phyloP scores from a whole-genome alignment of 2,113 vertebrate species.

The Gracilinanus agilis region DNA sequence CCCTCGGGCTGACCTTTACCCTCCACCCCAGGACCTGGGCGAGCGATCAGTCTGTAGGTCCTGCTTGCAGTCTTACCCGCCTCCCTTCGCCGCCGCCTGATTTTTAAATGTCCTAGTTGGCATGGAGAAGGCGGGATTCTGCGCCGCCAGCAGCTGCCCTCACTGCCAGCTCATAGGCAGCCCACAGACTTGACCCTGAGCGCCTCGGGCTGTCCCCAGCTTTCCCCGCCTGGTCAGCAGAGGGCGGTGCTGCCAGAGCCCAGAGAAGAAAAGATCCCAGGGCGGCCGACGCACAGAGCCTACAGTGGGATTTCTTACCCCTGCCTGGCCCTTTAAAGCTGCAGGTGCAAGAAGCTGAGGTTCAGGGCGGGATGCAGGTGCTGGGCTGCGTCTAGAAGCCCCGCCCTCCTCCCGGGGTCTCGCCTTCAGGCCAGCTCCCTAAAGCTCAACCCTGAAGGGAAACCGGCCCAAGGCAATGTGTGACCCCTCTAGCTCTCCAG shows the following conservation, averaged over 20 bases:
- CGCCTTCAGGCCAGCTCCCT: background rate
- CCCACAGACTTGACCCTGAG: background rate
- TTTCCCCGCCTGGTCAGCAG: background rate
- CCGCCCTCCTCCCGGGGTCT: constrained; percentile 21
- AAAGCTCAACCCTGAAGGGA: rapidly evolving
- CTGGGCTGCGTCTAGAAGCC: constrained; percentile 19
- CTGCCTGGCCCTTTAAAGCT: background rate
- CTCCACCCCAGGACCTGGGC: background rate
- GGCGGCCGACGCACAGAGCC: background rate
- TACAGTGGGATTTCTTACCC: rapidly evolving
- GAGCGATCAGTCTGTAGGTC: background rate
- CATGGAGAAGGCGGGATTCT: background rate
- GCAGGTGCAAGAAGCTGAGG: background rate
- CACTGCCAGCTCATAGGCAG: background rate
- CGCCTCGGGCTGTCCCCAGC: background rate
- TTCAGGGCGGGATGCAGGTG: constrained; percentile 13
- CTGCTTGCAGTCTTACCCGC: background rate
- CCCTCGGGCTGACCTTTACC: background rate
- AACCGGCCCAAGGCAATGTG: rapidly evolving
- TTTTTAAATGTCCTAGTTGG: background rate
- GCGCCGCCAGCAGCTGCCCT: too few species aligned
- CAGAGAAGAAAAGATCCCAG: background rate
- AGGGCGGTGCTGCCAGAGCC: background rate
- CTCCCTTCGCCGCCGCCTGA: background rate
- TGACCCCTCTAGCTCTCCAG: rapidly evolving